A percentile compares a stretch with the other conserved stretches of the same genome.
These are phyloP conservation scores for Scytalopus superciliaris DNA, from an alignment of 2,113 vertebrate species.

Conservation along the genomic window DNA sequence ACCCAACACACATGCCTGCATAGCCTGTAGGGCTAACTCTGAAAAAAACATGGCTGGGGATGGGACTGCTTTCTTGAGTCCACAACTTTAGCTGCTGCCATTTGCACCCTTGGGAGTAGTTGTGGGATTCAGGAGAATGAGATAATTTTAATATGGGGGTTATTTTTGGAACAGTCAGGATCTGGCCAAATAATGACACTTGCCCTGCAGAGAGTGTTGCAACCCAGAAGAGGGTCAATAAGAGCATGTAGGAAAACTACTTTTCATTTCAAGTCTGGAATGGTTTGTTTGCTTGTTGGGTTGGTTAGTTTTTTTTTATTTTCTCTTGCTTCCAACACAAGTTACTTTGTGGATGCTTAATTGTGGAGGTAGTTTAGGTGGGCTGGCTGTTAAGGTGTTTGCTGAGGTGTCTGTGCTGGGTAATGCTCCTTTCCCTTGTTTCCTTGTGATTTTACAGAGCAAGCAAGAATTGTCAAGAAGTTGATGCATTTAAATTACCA, in stretches of 20 bases:
- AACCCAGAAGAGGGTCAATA: background rate
- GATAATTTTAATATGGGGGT: background rate
- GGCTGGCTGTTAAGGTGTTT: background rate
- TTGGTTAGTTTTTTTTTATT: background rate
- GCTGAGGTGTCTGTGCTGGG: background rate
- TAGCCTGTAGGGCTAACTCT: background rate
- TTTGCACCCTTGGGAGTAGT: background rate
- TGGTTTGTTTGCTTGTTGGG: background rate
- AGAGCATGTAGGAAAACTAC: background rate
- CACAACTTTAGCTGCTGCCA: background rate
- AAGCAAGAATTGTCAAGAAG: background rate
- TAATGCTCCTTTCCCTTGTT: background rate
- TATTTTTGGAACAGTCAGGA: background rate
- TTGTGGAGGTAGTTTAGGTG: background rate
- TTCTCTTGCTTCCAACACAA: background rate
- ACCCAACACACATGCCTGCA: rapidly evolving
- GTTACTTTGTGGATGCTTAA: background rate
- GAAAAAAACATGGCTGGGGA: background rate
- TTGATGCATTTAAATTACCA: background rate
- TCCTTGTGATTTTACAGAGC: background rate
- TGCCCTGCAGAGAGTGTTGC: background rate
- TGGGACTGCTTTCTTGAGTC: background rate
- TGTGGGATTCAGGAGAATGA: background rate
- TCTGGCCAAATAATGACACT: background rate
- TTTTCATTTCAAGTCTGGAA: background rate